These are phyloP conservation scores for Melanargia galathea DNA, from an alignment of 2,888 invertebrate species.

Conservation along the genomic window DNA sequence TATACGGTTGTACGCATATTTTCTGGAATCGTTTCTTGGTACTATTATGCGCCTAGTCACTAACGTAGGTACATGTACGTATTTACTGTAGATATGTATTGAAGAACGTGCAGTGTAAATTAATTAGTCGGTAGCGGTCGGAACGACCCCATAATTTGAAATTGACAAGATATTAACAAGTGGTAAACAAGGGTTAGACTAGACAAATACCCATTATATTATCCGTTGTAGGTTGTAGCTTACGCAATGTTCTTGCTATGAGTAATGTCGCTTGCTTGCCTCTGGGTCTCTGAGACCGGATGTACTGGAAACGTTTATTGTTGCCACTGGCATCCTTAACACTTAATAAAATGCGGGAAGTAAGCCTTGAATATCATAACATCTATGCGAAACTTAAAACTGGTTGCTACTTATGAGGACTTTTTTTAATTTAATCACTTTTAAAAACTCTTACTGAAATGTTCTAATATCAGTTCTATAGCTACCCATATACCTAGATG, in stretches of 20 bases:
- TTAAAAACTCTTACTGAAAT: background rate
- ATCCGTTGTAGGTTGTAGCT: slow-evolving; percentile 20
- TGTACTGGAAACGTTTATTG: slow-evolving; percentile 37
- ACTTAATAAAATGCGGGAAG: slow-evolving; percentile 33
- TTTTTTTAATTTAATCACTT: background rate
- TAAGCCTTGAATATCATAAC: slow-evolving; percentile 10
- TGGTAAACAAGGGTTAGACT: slow-evolving; percentile 15
- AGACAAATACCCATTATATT: slow-evolving; percentile 16
- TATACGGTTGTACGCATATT: background rate
- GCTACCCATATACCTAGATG: no score
- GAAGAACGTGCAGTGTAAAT: slow-evolving; percentile 3
- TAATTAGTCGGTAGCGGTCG: background rate
- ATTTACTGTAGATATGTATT: background rate
- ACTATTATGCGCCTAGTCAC: background rate
- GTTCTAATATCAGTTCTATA: no score
- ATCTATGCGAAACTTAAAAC: background rate
- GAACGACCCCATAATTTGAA: slow-evolving; percentile 7
- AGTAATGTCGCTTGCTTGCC: slow-evolving; percentile 32
- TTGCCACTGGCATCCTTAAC: slow-evolving; percentile 32
- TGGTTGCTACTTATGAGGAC: background rate
- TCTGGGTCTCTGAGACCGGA: slow-evolving; percentile 33
- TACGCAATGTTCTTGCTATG: slow-evolving; percentile 28
- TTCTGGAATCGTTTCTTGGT: background rate
- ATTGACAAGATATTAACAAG: slow-evolving; percentile 4
- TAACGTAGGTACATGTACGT: background rate